Evolutionary conservation across 2,888 invertebrate genomes (phyloP), one percentile per base, ranked within the genome.

Genomic region (Macropis europaea): DNA sequence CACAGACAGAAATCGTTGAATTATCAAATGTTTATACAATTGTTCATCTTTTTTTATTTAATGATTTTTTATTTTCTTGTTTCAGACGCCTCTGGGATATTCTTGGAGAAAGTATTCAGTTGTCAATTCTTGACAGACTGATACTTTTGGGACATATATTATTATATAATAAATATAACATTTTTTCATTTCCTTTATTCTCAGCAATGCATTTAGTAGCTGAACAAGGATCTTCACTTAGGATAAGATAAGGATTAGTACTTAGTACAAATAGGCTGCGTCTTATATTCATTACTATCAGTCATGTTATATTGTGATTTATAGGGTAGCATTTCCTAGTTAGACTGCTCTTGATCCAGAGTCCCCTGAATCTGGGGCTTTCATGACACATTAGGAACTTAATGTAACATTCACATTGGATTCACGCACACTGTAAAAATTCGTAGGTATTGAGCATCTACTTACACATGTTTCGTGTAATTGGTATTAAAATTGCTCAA

Each of bases 151-250:
- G 52, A 59, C 1, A 38, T 40, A 54, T 28, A 59, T 28, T 38
- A 54, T 15, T 30, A 50, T 30, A 56, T 26, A 52, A 24, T 30
- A 36, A 32, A 40, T 7, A 60, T 34, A 15, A 48, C 19, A 38
- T 30, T 38, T 24, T 42, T 38, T 32, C 9, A 50, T 68, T 28
- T 57, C 2, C 28, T 61, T 54, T 54, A 57, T 36, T 61, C 5
- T 57, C 38, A 60, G 43, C 22, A 48, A 70, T 77, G 79, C 77
- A 80, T 80, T 80, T 80, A 77, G 53, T 47, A 32, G 43, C 56
- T 63, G 28, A 61, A 57, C 19, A 53, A 67, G 64, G 56, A 53
- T 52, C 34, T 24, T 75, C 43, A 45, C 4, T 48, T 53, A 61
- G 40, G 1, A 22, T 79, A 70, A 67, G 57, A 62, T 77, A 24